Base-by-base conservation (phyloP, 2,797 vertebrate species). In the Apogon hyalosoma region DNA sequence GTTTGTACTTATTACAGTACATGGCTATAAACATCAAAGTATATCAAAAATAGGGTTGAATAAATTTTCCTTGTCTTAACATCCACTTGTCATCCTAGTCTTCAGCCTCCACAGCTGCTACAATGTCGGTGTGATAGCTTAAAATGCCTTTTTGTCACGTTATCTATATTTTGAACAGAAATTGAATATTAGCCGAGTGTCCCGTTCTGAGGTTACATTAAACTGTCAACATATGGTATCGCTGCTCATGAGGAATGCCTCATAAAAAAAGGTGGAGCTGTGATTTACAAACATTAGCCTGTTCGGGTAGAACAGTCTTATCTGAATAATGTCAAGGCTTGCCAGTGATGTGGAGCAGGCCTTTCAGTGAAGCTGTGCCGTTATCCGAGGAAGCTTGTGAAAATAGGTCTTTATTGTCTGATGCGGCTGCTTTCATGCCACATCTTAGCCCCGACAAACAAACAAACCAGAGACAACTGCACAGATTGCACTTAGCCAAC, bases 271-370 rank as follows among this genome's bases (percentile, higher is more conserved):
- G 24, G 39, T 16, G 40, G 42, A 33, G 45, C 54, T 68, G 57
- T 82, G 79, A 85, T 87, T 89, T 89, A 75, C 77, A 84, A 87
- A 87, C 73, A 79, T 84, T 82, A 75, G 63, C 77, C 67, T 80
- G 63, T 66, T 51, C 24, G 58, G 69, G 72, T 42, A 56, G 63
- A 76, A 62, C 47, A 16, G 67, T 82, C 81, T 88, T 82, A 87
- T 90, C 88, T 85, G 79, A 80, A 81, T 78, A 59, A 82, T 73
- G 76, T 80, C 83, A 77, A 79, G 38, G 66, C 73, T 72, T 80
- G 64, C 58, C 72, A 53, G 12, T 71, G 73, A 84, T 73, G 66
- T 38, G 66, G 49, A 73, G 76, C 62, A 41, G 73, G 75, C 76
- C 14, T 53, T 65, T 66, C 31, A 7, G 38, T 70, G 72, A 69